Evolutionary conservation across 2,888 invertebrate species (phyloP).

Genomic region (Volucella bombylans): DNA sequence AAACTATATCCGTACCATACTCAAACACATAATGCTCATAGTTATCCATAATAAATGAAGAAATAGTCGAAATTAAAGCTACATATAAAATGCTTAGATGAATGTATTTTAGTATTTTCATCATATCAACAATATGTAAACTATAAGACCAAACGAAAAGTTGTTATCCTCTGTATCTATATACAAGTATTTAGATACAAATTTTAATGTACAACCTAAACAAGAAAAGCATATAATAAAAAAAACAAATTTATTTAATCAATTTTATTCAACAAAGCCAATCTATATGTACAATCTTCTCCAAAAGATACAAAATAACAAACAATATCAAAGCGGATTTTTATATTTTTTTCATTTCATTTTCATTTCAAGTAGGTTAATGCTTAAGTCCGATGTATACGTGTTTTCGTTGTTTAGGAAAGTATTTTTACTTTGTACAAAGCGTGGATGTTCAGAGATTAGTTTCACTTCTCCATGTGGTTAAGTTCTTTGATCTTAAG

Average conservation of each 20-base stretch:
- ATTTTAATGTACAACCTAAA: too few relatives aligned
- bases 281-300: conserved; percentile 71
- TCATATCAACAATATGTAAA: too few relatives aligned
- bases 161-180: too few relatives aligned
- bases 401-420: conserved; percentile 18
- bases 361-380: conserved; percentile 27
- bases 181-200: too few relatives aligned
- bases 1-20: too few relatives aligned
- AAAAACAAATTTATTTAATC: conserved; percentile 65
- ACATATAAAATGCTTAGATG: too few relatives aligned
- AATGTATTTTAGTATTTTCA: too few relatives aligned
- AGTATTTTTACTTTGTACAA: conserved; percentile 57
- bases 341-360: conserved; percentile 14
- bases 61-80: too few relatives aligned
- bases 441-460: conserved; percentile 31
- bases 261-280: conserved; percentile 69
- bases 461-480: conserved; percentile 12
- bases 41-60: too few relatives aligned
- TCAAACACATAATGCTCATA: too few relatives aligned
- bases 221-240: conserved; percentile 34
- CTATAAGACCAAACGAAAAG: too few relatives aligned
- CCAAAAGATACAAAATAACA: conserved; percentile 55
- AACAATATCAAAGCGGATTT: conserved; percentile 46
- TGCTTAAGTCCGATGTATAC: conserved; percentile 33
- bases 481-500: conserved; percentile 79